Base-by-base conservation (phyloP, 2,888 invertebrate genomes). In the Callosobruchus maculatus region DNA sequence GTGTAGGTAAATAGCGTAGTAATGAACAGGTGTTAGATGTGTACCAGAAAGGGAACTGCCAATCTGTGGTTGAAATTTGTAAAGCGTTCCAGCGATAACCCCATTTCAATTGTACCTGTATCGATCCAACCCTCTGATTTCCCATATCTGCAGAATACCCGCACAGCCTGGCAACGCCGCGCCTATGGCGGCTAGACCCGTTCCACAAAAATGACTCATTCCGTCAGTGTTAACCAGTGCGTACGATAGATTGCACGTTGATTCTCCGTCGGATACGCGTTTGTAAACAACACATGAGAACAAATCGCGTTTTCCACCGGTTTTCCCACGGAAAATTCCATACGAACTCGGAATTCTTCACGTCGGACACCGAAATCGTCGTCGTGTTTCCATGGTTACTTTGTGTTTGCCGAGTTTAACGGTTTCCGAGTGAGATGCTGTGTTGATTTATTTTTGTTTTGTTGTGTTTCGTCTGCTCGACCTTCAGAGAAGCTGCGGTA, bases 261-360 rank as follows among this genome's bases (percentile, higher is more conserved):
- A 67, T 31, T 70, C 72, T 74, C 67, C 20, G 26, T 68, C 73
- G 74, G 75, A 75, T 74, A 69, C 22, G 71, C 76, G 73, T 77
- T 78, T 76, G 75, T 76, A 78, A 78, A 78, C 76, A 76, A 76
- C 78, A 76, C 73, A 76, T 77, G 75, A 77, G 74, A 74, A 71
- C 68, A 76, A 74, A 78, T 77, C 77, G 77, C 76, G 76, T 75
- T 75, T 77, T 75, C 68, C 21, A 71, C 31, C 69, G 49, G 68
- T 72, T 30, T 76, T 70, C 68, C 21, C 49, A 67, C 73, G 31
- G 69, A 70, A 20, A 70, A 73, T 74, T 71, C 31, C 22, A n/a
- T 70, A 22, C 20, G 72, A 73, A 70, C 71, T 31, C 67, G 67
- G 70, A 67, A 67, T 72, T 31, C 30, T 70, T 67, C 66, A 69